These are phyloP conservation scores for Rhagologus leucostigma DNA, from an alignment of 2,113 vertebrate species.

Conservation along the genomic window DNA sequence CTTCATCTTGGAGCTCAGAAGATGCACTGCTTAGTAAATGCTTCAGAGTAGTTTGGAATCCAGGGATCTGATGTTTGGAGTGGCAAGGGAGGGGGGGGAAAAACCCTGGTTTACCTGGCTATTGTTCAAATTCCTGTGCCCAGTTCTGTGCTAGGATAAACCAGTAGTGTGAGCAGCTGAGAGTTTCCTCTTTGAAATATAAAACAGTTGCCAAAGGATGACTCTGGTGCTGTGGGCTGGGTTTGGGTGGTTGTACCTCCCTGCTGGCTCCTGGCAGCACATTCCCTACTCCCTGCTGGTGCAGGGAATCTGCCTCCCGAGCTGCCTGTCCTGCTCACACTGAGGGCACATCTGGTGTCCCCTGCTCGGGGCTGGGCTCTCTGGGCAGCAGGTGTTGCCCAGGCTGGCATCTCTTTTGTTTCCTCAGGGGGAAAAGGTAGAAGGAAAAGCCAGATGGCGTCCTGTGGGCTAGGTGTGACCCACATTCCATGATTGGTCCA, in stretches of 20 bases:
- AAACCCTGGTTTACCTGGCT: neutral
- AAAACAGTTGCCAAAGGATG: neutral
- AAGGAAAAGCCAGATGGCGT: slow-evolving; percentile 22
- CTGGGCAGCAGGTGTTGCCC: neutral
- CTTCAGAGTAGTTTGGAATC: neutral
- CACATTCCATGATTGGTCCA: neutral
- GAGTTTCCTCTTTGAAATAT: neutral
- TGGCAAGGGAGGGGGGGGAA: neutral
- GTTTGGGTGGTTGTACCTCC: neutral
- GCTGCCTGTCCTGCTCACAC: neutral
- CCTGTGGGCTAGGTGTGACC: slow-evolving; percentile 6
- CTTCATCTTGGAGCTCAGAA: neutral
- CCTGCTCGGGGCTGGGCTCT: neutral
- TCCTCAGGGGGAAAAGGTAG: neutral
- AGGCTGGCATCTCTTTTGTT: neutral
- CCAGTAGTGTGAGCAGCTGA: neutral
- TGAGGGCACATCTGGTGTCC: neutral
- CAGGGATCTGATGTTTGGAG: neutral
- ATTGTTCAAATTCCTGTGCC: neutral
- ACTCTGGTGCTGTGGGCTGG: fast-evolving
- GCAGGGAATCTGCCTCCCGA: neutral
- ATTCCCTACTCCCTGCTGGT: fast-evolving
- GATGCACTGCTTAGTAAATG: neutral
- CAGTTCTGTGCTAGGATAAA: neutral
- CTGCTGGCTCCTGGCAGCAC: neutral